A percentile compares a stretch with the other conserved stretches of the same genome.
These are phyloP conservation scores for Drosophila maculinotata DNA, from an alignment of 2,888 invertebrate species.

Conservation along the genomic window DNA sequence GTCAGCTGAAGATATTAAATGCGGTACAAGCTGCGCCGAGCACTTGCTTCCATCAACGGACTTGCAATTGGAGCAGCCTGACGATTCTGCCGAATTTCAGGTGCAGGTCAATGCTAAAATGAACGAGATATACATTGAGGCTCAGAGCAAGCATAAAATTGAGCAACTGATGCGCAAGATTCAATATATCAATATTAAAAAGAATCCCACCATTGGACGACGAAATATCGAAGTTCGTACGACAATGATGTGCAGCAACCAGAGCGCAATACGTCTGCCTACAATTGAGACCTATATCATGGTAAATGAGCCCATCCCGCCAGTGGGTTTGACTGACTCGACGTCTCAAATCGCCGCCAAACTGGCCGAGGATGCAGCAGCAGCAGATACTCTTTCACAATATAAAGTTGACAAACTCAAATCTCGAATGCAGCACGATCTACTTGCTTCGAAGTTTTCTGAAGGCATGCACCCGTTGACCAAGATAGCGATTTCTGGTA, in stretches of 20 bases:
- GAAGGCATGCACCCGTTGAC: constrained; percentile 2
- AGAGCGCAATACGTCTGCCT: constrained; percentile 82
- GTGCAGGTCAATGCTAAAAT: constrained; percentile 88
- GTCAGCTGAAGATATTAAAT: constrained; percentile 81
- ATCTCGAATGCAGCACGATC: constrained; percentile 22
- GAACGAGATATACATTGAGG: constrained; percentile 95
- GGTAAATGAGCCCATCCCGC: constrained; percentile 81
- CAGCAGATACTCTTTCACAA: constrained; percentile 5
- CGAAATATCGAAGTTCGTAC: constrained; percentile 88
- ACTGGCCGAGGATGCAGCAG: constrained; percentile 6
- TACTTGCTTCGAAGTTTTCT: constrained; percentile 9
- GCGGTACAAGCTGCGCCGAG: constrained; percentile 84
- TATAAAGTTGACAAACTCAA: constrained; percentile 16
- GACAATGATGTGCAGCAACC: constrained; percentile 83
- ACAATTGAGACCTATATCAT: constrained; percentile 85
- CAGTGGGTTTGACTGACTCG: constrained; percentile 26
- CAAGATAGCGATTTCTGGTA: constrained; percentile 60
- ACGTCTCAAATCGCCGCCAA: constrained; percentile 5
- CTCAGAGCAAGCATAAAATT: constrained; percentile 95
- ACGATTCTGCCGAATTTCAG: constrained; percentile 89
- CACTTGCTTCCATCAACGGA: constrained; percentile 74
- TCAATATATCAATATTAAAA: constrained; percentile 95
- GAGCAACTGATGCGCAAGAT: constrained; percentile 94
- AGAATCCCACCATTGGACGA: constrained; percentile 97
- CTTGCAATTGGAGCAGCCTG: constrained; percentile 10